A percentile compares a stretch with the other conserved stretches of the same genome.
These are phyloP conservation scores for Agonum fuliginosum DNA, from an alignment of 2,888 invertebrate species.

Conservation along the genomic window DNA sequence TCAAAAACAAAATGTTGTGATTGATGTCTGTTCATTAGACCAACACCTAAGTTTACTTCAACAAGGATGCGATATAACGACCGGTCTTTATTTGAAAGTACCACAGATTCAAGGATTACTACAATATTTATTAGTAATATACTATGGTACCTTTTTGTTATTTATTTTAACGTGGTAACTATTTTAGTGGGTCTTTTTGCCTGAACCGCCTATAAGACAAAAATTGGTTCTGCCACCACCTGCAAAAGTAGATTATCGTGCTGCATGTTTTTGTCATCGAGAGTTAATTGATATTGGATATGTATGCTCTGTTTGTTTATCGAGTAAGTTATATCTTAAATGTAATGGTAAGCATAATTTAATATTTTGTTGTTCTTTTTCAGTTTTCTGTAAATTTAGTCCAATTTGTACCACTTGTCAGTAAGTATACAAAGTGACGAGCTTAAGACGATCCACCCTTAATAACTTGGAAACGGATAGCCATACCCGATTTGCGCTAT, in stretches of 20 bases:
- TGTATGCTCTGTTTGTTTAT: constrained; percentile 98
- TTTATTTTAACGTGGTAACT: too few species aligned
- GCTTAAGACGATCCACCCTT: too few species aligned
- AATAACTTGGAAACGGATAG: too few species aligned
- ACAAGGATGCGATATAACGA: constrained; percentile 97
- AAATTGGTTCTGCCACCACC: constrained; percentile 92
- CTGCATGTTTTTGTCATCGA: constrained; percentile 98
- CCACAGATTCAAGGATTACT: constrained; percentile 90
- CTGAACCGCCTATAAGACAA: constrained; percentile 85
- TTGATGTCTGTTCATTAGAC: constrained; percentile 95
- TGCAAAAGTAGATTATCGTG: constrained; percentile 95
- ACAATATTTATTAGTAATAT: constrained; percentile 87
- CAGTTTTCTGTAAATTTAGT: constrained; percentile 97
- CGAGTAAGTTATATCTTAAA: constrained; percentile 78
- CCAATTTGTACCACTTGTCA: constrained; percentile 98
- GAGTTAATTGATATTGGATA: constrained; percentile 96
- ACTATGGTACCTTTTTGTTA: too few species aligned
- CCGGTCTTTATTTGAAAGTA: constrained; percentile 92
- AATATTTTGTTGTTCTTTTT: constrained; percentile 68
- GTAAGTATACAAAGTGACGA: constrained; percentile 84
- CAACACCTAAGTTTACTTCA: constrained; percentile 93
- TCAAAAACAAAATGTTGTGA: constrained; percentile 86
- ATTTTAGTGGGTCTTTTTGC: constrained; percentile 92
- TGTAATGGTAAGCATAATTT: background rate
- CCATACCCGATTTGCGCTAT: too few species aligned